A percentile compares a stretch with the other conserved stretches of the same genome.
These are phyloP conservation scores for Parnassius orleans DNA, from an alignment of 2,888 invertebrate species.

Conservation along the genomic window DNA sequence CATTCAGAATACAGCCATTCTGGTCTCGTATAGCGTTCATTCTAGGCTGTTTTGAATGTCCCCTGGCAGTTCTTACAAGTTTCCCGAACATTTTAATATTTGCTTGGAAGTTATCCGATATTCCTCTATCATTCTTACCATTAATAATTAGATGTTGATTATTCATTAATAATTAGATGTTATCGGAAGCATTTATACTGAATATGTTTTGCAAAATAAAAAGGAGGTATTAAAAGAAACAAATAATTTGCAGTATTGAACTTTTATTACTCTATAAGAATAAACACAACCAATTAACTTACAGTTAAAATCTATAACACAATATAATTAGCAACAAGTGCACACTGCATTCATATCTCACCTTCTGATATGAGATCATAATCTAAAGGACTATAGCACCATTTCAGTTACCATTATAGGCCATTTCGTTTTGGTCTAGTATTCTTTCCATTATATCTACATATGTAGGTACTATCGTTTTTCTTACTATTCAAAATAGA, in stretches of 20 bases:
- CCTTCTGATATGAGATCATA: conserved; percentile 76
- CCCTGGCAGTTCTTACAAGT: too few relatives aligned
- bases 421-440: conserved; percentile 77
- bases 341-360: conserved; percentile 55
- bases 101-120: too few relatives aligned
- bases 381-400: conserved; percentile 77
- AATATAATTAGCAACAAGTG: conserved; percentile 53
- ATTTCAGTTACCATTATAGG: conserved; percentile 76
- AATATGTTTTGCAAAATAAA: too few relatives aligned
- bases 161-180: too few relatives aligned
- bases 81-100: too few relatives aligned
- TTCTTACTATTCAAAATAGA: conserved; percentile 21
- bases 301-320: conserved; percentile 56
- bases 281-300: conserved; percentile 72
- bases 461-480: conserved; percentile 29
- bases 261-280: conserved; percentile 73
- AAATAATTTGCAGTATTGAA: conserved; percentile 46
- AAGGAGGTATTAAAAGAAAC: conserved; percentile 37
- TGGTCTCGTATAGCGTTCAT: too few relatives aligned
- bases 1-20: too few relatives aligned
- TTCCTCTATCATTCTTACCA: too few relatives aligned
- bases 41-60: too few relatives aligned
- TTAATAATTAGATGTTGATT: too few relatives aligned
- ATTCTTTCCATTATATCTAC: conserved; percentile 43
- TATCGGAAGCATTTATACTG: too few relatives aligned